Evolutionary conservation across 2,113 vertebrate genomes (phyloP), one percentile per base, ranked within the genome.

Genomic region (Macquaria australasica): DNA sequence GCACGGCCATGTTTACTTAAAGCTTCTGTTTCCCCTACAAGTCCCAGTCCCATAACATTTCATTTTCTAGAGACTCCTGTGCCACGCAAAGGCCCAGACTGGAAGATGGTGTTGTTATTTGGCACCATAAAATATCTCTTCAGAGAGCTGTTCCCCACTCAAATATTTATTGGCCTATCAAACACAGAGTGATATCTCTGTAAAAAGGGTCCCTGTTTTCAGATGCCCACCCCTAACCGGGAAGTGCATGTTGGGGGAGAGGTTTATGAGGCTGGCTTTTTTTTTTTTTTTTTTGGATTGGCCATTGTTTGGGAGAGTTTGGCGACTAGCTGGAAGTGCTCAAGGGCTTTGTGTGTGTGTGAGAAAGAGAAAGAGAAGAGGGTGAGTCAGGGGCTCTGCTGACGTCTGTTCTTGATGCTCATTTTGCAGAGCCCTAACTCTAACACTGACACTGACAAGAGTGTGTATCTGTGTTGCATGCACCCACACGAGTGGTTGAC

Each of bases 141-240:
- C 78, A 80, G 91, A 91, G 90, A 82, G 77, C 82, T 69, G 87
- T 89, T 90, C 66, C 70, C 34, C 81, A n/a, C 91, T 93, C 88
- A 78, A 82, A 77, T 89, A 91, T 94, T 88, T 93, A 93, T 88
- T 87, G 87, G 83, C 51, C 88, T 58, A 74, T 93, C 88, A 92
- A 90, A 92, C 82, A 62, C 71, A 28, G 85, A 82, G 69, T 58
- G 85, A 86, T 73, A 82, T 85, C 68, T 53, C 1, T 3, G 70
- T 59, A 68, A 77, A 84, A 84, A 84, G 58, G 81, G 59, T 78
- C 73, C 86, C 81, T 77, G 85, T 87, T 91, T 78, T 83, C 72
- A 63, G 66, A 72, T 16, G 55, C 77, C 80, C 73, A 21, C 70
- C 58, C 10, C 78, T 51, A 62, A 86, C 83, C 70, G 51, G 14